phyloP scores from a whole-genome alignment of 64 coral and sea anemone genomes.

The Actinia tenebrosa region DNA sequence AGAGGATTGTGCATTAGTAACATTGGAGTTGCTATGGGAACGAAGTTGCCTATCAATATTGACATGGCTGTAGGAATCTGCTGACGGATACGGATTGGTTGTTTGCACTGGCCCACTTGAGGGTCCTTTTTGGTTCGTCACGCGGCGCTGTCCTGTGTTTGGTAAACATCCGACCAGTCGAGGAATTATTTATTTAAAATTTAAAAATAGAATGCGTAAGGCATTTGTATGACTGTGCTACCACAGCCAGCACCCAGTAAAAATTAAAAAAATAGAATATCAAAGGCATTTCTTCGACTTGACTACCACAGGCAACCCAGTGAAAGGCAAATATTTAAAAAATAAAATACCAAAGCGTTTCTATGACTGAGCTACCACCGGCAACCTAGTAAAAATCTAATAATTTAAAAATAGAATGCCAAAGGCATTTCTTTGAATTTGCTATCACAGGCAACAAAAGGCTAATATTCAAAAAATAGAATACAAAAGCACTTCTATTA shows the following conservation, averaged over 20 bases:
- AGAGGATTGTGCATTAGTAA: constrained; percentile 23
- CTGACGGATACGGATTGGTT: constrained; percentile 15
- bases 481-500: neutral
- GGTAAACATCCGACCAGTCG: constrained; percentile 37
- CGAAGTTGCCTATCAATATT: neutral
- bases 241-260: neutral
- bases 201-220: neutral
- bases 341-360: neutral
- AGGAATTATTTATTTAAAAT: neutral
- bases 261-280: neutral
- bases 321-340: neutral
- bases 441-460: neutral
- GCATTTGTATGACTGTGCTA: neutral
- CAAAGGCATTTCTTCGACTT: neutral
- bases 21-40: constrained; percentile 39
- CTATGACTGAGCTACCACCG: neutral
- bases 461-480: neutral
- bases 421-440: neutral
- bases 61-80: constrained; percentile 1
- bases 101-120: constrained; percentile 56
- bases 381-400: no score
- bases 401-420: neutral
- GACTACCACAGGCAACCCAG: neutral
- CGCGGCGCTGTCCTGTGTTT: constrained; percentile 12
- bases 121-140: constrained; percentile 39